A percentile compares a stretch with the other conserved stretches of the same genome.
phyloP scores from a whole-genome alignment of 2,797 vertebrate genomes.

The Myripristis jacobus region DNA sequence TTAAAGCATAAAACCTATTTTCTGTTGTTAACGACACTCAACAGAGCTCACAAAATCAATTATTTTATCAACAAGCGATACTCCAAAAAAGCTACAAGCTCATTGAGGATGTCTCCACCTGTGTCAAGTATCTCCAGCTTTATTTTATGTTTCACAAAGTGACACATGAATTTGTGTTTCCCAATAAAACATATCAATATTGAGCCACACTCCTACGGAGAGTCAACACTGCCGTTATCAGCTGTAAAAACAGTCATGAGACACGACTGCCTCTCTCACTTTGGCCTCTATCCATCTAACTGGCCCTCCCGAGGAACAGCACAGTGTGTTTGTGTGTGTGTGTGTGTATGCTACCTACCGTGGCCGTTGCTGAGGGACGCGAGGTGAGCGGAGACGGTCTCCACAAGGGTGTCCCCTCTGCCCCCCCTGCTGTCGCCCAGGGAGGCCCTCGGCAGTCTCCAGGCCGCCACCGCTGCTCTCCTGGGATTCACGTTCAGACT shows the following conservation, averaged over 20 bases:
- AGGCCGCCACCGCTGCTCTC: slow-evolving; percentile 81
- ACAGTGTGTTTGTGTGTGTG: neutral
- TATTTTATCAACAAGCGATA: too few relatives aligned
- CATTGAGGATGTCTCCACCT: too few relatives aligned
- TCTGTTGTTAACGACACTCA: too few relatives aligned
- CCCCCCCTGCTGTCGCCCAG: slow-evolving; percentile 51
- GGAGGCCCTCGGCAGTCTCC: slow-evolving; percentile 81
- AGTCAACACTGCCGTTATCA: neutral
- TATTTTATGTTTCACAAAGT: neutral
- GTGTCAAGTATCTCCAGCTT: neutral
- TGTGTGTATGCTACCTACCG: slow-evolving; percentile 38
- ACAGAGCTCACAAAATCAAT: too few relatives aligned
- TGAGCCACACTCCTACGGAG: neutral
- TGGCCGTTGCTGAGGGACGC: slow-evolving; percentile 86
- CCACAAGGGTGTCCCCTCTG: slow-evolving; percentile 57
- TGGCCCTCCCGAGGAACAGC: slow-evolving; percentile 10
- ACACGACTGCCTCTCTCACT: neutral
- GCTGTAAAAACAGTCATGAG: slow-evolving; percentile 16
- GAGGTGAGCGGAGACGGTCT: slow-evolving; percentile 63
- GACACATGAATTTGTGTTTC: neutral
- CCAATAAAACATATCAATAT: neutral
- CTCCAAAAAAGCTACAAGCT: too few relatives aligned
- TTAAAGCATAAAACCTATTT: too few relatives aligned
- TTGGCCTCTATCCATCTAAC: neutral
- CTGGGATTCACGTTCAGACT: slow-evolving; percentile 84